phyloP scores from a whole-genome alignment of 2,113 vertebrate genomes.

The Tylochromis polylepis region DNA sequence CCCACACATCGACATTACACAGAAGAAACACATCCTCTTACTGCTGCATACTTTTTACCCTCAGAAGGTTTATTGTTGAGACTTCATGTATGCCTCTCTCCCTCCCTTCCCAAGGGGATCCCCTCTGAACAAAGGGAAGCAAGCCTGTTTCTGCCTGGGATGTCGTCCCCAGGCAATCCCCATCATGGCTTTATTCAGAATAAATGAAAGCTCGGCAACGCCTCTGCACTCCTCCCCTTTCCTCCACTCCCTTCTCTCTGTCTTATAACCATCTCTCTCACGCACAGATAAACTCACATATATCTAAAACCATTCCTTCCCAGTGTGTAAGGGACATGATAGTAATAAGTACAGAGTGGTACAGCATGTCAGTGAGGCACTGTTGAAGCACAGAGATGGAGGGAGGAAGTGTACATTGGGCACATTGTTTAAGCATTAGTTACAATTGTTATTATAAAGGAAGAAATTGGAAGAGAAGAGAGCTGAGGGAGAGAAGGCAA shows the following conservation, averaged over 20 bases:
- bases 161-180: conserved; percentile 12
- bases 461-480: too few species aligned
- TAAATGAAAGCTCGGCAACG: background rate
- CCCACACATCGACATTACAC: background rate
- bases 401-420: background rate
- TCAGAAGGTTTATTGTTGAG: background rate
- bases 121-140: conserved; percentile 21
- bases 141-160: conserved; percentile 9
- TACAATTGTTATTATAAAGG: background rate
- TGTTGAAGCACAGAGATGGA: background rate
- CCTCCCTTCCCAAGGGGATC: conserved; percentile 20
- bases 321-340: background rate
- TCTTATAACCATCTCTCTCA: background rate
- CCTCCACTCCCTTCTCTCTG: background rate
- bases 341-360: background rate
- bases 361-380: background rate
- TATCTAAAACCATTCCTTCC: background rate
- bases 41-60: background rate
- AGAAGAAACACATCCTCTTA: background rate
- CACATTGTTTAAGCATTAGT: background rate
- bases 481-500: background rate
- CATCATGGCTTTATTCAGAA: conserved; percentile 19
- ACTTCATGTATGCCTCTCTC: background rate
- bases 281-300: background rate
- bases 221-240: background rate